Conservation (phyloP, 2,113 vertebrate genomes). For the Pyxicephalus adspersus region DNA sequence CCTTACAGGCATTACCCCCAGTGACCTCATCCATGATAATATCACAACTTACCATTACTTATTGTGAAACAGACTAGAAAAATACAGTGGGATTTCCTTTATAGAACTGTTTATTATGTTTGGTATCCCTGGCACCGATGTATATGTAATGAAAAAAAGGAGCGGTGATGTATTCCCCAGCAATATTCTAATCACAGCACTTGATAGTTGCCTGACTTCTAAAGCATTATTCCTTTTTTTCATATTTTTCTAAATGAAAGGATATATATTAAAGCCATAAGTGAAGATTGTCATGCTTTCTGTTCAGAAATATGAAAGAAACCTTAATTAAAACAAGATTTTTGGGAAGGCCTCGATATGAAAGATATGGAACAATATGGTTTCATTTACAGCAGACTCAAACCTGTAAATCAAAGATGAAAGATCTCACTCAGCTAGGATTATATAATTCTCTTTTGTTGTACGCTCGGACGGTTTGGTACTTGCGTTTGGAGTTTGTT, state of each 20-base stretch:
- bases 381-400: constrained; percentile 76
- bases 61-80: constrained; percentile 23
- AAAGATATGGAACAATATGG: constrained; percentile 80
- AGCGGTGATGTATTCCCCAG: constrained; percentile 59
- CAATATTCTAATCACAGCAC: constrained; percentile 65
- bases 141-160: constrained; percentile 63
- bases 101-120: constrained; percentile 58
- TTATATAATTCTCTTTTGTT: constrained; percentile 83
- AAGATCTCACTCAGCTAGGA: constrained; percentile 85
- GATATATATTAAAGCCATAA: constrained; percentile 81
- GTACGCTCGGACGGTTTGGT: constrained; percentile 72
- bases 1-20: neutral
- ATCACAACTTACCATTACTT: neutral
- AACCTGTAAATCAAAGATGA: constrained; percentile 85
- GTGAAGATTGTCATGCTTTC: constrained; percentile 82
- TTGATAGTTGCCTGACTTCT: constrained; percentile 70
- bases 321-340: constrained; percentile 81
- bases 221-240: constrained; percentile 69
- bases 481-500: constrained; percentile 74
- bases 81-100: constrained; percentile 60
- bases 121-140: constrained; percentile 62
- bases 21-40: neutral
- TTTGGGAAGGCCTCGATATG: constrained; percentile 73
- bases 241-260: constrained; percentile 75
- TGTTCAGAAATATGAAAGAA: constrained; percentile 77